phyloP scores from a whole-genome alignment of 1,140 invertebrate species.

The Bombus haemorrhoidalis region DNA sequence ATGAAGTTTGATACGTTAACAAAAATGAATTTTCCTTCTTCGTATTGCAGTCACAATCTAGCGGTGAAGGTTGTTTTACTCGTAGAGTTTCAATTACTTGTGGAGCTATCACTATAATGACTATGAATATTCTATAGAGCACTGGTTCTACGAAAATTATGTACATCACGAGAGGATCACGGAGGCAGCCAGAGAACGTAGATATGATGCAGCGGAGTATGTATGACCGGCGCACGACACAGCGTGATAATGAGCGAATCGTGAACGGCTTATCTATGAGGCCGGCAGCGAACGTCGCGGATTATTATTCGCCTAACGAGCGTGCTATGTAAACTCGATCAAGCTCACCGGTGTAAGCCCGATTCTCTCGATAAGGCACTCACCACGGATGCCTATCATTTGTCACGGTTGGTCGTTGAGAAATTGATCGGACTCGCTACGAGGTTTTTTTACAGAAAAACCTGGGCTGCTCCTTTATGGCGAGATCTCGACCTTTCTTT shows the following conservation, averaged over 20 bases:
- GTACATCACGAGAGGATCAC: not conserved
- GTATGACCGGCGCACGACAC: not conserved
- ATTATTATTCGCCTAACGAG: conserved; percentile 37
- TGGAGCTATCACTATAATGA: not conserved
- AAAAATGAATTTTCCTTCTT: not conserved
- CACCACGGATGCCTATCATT: conserved; percentile 9
- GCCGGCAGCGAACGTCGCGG: not conserved
- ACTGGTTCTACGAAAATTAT: not conserved
- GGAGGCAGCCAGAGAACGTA: too few species aligned
- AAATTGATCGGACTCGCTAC: conserved; percentile 15
- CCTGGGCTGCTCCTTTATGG: not conserved
- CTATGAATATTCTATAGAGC: not conserved
- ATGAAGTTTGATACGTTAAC: not conserved
- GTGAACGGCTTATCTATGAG: conserved; percentile 37
- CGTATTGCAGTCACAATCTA: not conserved
- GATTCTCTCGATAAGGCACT: not conserved
- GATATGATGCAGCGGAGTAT: not conserved
- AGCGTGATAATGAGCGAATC: conserved; percentile 32
- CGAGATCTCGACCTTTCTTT: not conserved
- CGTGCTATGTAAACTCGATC: conserved; percentile 16
- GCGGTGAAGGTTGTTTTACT: not conserved
- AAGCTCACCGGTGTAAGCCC: not conserved
- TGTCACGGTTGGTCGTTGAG: conserved; percentile 30
- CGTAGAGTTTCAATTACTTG: not conserved
- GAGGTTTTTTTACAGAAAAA: not conserved